Percentiles rank a stretch among this genome's conserved stretches.
These are phyloP conservation scores for Brenthis hecate DNA, from an alignment of 2,888 invertebrate species.

Conservation along the genomic window DNA sequence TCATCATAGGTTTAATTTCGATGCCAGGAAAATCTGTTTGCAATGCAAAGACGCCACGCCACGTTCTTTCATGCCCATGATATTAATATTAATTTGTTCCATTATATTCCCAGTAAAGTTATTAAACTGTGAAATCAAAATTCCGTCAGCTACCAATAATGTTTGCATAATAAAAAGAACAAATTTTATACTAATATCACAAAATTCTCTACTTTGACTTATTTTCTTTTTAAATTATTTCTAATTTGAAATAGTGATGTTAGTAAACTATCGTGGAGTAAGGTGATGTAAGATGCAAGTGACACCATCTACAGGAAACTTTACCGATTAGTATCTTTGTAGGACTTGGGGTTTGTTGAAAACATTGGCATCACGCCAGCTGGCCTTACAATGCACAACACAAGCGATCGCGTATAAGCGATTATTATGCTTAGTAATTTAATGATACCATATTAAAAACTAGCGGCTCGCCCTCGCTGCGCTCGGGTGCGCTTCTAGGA, in stretches of 20 bases:
- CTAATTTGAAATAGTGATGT: background rate
- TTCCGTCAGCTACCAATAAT: conserved; percentile 16
- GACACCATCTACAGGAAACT: background rate
- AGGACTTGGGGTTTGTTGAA: background rate
- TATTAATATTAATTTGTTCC: conserved; percentile 16
- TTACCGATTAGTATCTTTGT: background rate
- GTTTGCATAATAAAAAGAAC: conserved; percentile 4
- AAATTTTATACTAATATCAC: background rate
- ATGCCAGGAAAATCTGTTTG: conserved; percentile 16
- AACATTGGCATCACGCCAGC: background rate
- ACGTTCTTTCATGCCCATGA: conserved; percentile 8
- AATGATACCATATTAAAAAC: too few species aligned
- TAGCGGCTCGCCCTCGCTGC: too few species aligned
- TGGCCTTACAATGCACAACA: background rate
- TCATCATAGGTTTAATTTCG: conserved; percentile 19
- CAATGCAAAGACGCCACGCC: conserved; percentile 14
- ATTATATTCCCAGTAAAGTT: conserved; percentile 1
- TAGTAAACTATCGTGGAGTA: background rate
- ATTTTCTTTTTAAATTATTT: background rate
- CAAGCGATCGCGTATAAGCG: background rate
- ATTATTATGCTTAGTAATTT: too few species aligned
- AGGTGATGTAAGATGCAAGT: background rate
- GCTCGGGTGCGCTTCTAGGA: too few species aligned
- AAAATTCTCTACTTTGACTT: background rate
- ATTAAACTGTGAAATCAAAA: conserved; percentile 15